Base-by-base conservation (phyloP, 2,888 invertebrate genomes). In the Encarsia formosa region DNA sequence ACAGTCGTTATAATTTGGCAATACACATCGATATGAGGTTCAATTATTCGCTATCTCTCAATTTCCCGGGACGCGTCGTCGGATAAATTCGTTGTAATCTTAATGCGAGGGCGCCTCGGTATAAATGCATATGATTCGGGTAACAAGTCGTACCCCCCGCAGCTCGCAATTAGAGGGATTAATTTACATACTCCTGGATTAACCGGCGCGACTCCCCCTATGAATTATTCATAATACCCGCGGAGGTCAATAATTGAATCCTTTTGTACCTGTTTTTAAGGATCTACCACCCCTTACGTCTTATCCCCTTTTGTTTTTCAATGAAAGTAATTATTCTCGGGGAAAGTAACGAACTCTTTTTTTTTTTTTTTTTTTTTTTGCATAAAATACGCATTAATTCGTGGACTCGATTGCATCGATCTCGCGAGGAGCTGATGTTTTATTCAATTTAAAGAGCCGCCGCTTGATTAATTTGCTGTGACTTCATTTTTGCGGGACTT, bases 101-200 rank as follows among this genome's bases (percentile, higher is more conserved):
- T 56, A 54, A 54, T 50, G 46, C 20, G 49, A 35, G 20, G 19
- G 15, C 23, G 22, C 9, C 37, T 26, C 49, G 13, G 35, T 50
- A 46, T 49, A 49, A 52, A 55, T 55, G 52, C 55, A 55, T 55
- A 55, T 55, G 45, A 49, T 52, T 52, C 49, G 56, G n/a, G 54
- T 48, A 57, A 54, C 57, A 35, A 48, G 38, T 44, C 54, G 54
- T 39, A 32, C 49, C 51, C 54, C 52, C 66, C 65, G 66, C 66
- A 65, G 63, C 56, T 68, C 61, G 67, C 67, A 71, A 71, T 71
- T 71, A 68, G 68, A 65, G 66, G 59, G 65, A 69, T 69, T 69
- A 70, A 69, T 71, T 69, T 69, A 67, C 69, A 71, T 71, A 68
- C 65, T 64, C 63, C 63, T 59, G 68, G 68, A 71, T 70, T 69